These are phyloP conservation scores for Rutilus rutilus DNA, from an alignment of 2,113 vertebrate species.

Conservation along the genomic window DNA sequence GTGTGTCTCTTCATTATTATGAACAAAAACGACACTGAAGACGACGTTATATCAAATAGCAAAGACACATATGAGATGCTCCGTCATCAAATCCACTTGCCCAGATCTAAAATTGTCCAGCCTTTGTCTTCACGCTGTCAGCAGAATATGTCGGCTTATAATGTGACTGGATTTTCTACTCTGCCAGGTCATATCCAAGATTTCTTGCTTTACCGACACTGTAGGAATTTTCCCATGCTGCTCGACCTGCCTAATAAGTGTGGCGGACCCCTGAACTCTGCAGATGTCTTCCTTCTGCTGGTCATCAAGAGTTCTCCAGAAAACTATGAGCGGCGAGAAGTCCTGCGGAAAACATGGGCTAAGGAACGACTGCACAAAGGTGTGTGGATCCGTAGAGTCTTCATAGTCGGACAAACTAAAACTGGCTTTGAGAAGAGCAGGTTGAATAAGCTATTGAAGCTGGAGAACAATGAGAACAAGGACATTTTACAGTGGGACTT, in stretches of 20 bases:
- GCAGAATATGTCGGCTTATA: constrained; percentile 61
- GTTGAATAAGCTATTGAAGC: constrained; percentile 74
- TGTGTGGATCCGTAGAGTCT: constrained; percentile 72
- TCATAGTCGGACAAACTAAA: constrained; percentile 71
- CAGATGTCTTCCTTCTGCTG: constrained; percentile 79
- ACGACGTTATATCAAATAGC: background rate
- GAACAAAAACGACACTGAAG: background rate
- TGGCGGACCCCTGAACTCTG: constrained; percentile 63
- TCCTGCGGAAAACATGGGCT: constrained; percentile 87
- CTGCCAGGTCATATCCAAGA: constrained; percentile 73
- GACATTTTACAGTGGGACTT: constrained; percentile 91
- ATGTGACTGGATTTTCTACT: constrained; percentile 63
- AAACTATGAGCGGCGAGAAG: constrained; percentile 82
- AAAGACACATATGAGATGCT: background rate
- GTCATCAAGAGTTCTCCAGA: constrained; percentile 82
- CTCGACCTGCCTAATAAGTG: constrained; percentile 74
- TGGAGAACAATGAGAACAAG: constrained; percentile 71
- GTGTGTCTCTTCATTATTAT: constrained; percentile 9
- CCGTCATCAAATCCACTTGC: no score
- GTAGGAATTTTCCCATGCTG: constrained; percentile 76
- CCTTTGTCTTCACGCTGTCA: constrained; percentile 55
- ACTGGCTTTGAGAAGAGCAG: constrained; percentile 57
- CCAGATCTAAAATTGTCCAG: background rate
- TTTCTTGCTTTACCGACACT: constrained; percentile 81
- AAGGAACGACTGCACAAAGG: constrained; percentile 71